Base-by-base conservation (phyloP, 2,888 invertebrate species). In the Frankliniella intonsa region DNA sequence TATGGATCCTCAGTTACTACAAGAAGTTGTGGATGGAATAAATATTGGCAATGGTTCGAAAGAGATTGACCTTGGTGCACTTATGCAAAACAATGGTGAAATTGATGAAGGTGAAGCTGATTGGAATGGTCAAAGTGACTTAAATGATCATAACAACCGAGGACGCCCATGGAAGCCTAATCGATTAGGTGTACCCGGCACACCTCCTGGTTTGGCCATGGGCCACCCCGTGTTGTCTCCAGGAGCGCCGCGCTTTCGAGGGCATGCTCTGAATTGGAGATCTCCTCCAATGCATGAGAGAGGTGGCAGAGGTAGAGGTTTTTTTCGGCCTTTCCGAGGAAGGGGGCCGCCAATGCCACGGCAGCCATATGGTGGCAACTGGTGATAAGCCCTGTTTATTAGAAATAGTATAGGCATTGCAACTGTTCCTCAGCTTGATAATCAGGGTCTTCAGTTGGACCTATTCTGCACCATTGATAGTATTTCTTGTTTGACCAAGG, bases 401-500 rank as follows among this genome's bases (percentile, higher is more conserved):
- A 38, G 38, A 38, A 38, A 38, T 38, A 38, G 38, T 38, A 38
- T 3, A 38, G 38, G 38, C 38, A 38, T 38, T 38, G 5, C 38
- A 38, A 38, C 25, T 76, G 69, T 76, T 76, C 69, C 69, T 55
- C 55, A 19, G 14, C 19, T 55, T 76, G 69, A 25, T 25, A 25
- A 55, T 55, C 69, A 12, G 69, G 69, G 69, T 76, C 69, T 25
- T 25, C 12, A 25, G 5, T 76, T 12, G 0, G 69, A 76, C 69
- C 69, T 10, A 19, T 76, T 25, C 7, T 22, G 69, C 69, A 76
- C 69, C 25, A 76, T 25, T 76, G 9, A 76, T 25, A 76, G 69
- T 76, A 76, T 76, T 76, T 62, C 62, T 25, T 76, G 69, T 76
- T 76, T 25, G 62, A 62, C 25, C 69, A 76, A 76, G 69, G 69